Conservation (phyloP, 2,888 invertebrate genomes). For the Stegana nigrithorax region DNA sequence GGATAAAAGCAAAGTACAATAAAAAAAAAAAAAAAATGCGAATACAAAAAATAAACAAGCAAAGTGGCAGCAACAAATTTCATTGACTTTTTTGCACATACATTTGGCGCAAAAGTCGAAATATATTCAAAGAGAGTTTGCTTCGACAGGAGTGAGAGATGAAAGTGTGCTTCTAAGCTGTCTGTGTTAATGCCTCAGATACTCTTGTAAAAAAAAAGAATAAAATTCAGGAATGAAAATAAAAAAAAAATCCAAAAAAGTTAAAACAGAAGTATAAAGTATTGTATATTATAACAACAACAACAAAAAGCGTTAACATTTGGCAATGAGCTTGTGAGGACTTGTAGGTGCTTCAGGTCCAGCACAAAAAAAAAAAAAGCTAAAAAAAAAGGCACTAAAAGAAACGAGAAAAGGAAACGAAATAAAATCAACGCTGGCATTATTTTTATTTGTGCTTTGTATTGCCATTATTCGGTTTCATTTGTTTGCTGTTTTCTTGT, state of each 20-base stretch:
- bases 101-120: not conserved
- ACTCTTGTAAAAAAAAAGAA: too few relatives aligned
- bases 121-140: not conserved
- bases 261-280: too few relatives aligned
- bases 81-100: not conserved
- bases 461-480: conserved; percentile 7
- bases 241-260: too few relatives aligned
- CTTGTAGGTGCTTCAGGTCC: not conserved
- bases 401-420: not conserved
- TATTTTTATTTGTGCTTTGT: conserved; percentile 3
- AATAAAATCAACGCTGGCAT: conserved; percentile 12
- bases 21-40: not conserved
- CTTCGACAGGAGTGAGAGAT: not conserved
- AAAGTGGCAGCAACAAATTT: not conserved
- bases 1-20: not conserved
- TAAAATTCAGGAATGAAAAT: too few relatives aligned
- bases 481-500: conserved; percentile 6
- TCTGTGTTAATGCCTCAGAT: conserved; percentile 7
- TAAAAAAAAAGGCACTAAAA: conserved; percentile 2
- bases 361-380: not conserved
- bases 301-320: too few relatives aligned
- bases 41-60: not conserved
- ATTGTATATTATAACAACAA: too few relatives aligned
- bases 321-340: conserved; percentile 4
- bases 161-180: not conserved